Percentiles rank a stretch among this genome's conserved stretches.
Conservation (phyloP, 2,888 invertebrate species). For the Synergus umbraculus region DNA sequence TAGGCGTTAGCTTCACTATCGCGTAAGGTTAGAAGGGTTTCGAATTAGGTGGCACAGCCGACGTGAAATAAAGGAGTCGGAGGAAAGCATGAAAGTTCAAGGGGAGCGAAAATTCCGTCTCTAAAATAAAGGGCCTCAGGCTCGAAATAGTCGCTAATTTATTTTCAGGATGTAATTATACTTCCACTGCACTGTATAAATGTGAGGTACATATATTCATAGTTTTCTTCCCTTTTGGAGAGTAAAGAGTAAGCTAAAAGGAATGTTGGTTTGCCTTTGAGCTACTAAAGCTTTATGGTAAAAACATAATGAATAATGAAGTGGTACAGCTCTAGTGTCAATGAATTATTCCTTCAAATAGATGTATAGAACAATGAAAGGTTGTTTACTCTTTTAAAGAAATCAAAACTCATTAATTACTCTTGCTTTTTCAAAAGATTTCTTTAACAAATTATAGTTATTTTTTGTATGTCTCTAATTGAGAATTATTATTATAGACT, state of each 20-base stretch:
- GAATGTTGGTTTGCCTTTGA: slow-evolving; percentile 23
- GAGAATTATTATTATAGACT: not conserved
- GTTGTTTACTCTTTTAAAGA: not conserved
- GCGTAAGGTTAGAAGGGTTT: slow-evolving; percentile 54
- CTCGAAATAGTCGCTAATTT: slow-evolving; percentile 35
- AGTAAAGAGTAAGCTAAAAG: slow-evolving; percentile 12
- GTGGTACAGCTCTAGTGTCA: not conserved
- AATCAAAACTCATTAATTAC: not conserved
- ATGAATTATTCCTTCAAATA: not conserved
- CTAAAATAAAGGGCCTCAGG: slow-evolving; percentile 33
- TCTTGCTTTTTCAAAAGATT: not conserved
- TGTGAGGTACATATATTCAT: slow-evolving; percentile 34
- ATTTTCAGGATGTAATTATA: slow-evolving; percentile 37
- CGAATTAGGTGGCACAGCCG: slow-evolving; percentile 56
- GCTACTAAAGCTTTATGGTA: slow-evolving; percentile 1
- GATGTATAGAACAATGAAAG: not conserved
- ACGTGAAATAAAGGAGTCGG: slow-evolving; percentile 47
- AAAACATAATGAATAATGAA: slow-evolving; percentile 23
- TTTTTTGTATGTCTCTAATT: not conserved
- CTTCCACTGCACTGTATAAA: slow-evolving; percentile 24
- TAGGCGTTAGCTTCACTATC: slow-evolving; percentile 57
- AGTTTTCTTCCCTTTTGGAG: slow-evolving; percentile 26
- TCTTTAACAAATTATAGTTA: not conserved
- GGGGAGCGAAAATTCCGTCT: slow-evolving; percentile 24
- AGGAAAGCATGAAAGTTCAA: slow-evolving; percentile 15